phyloP scores from a whole-genome alignment of 2,797 vertebrate species.

The Myoxocephalus aenaeus region DNA sequence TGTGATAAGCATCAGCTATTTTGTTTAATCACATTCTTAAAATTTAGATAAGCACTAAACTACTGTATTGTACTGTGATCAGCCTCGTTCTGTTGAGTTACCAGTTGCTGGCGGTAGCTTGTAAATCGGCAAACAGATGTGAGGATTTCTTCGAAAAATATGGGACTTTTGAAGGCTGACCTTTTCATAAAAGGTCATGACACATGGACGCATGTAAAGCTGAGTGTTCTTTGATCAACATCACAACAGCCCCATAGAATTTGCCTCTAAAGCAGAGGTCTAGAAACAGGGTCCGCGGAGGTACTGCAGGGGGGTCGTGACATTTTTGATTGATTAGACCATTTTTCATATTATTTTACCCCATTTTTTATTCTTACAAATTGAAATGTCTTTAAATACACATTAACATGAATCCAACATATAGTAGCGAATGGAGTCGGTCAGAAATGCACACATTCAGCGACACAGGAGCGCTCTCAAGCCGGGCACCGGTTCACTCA shows the following conservation, averaged over 20 bases:
- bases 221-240: constrained; percentile 3
- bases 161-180: neutral
- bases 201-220: neutral
- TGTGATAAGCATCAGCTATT: neutral
- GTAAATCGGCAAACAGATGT: neutral
- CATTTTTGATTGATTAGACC: no score
- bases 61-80: neutral
- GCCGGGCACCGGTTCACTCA: no score
- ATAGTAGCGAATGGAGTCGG: no score
- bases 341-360: no score
- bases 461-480: no score
- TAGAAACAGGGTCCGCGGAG: no score
- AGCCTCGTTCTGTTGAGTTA: neutral
- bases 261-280: neutral
- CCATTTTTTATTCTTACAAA: no score
- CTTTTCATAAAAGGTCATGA: neutral
- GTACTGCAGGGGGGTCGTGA: no score
- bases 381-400: no score
- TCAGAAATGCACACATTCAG: no score
- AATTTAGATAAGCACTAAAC: neutral
- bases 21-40: neutral
- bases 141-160: neutral
- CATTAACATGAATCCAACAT: no score
- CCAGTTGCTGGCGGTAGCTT: neutral
- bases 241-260: neutral